Evolutionary conservation across 2,888 invertebrate species (phyloP).

Genomic region (Lithodes maja): DNA sequence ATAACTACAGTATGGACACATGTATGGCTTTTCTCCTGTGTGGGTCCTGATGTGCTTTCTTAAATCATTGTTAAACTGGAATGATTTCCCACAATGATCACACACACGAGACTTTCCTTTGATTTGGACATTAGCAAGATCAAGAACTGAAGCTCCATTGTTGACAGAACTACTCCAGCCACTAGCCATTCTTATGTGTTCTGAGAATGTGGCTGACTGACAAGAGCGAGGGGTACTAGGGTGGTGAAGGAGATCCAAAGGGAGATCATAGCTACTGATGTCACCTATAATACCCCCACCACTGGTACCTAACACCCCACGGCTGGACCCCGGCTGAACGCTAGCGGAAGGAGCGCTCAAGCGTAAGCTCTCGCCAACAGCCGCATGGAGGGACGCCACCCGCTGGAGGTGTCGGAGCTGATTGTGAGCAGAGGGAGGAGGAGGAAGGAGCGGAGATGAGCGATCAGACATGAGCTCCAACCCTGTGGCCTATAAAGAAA

Average conservation of each 20-base stretch:
- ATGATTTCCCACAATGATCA: constrained; percentile 50
- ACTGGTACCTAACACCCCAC: constrained; percentile 33
- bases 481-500: constrained; percentile 63
- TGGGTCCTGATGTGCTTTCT: constrained; percentile 49
- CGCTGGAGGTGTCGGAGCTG: constrained; percentile 57
- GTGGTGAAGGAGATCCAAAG: constrained; percentile 30
- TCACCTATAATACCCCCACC: constrained; percentile 39
- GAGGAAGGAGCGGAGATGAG: constrained; percentile 62
- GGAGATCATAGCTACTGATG: constrained; percentile 26
- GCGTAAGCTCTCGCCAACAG: constrained; percentile 46
- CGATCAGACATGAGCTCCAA: constrained; percentile 59
- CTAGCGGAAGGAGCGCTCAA: constrained; percentile 38
- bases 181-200: constrained; percentile 37
- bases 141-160: constrained; percentile 24
- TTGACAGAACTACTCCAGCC: constrained; percentile 35
- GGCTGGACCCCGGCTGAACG: constrained; percentile 34
- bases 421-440: constrained; percentile 62
- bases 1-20: constrained; percentile 53
- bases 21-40: constrained; percentile 59
- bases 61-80: constrained; percentile 49
- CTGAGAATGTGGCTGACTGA: constrained; percentile 28
- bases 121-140: constrained; percentile 29
- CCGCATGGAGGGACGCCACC: constrained; percentile 50
- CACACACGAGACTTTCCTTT: constrained; percentile 41
- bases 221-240: constrained; percentile 31